Base-by-base conservation (phyloP, 2,888 invertebrate species). In the Zonitis immaculata region DNA sequence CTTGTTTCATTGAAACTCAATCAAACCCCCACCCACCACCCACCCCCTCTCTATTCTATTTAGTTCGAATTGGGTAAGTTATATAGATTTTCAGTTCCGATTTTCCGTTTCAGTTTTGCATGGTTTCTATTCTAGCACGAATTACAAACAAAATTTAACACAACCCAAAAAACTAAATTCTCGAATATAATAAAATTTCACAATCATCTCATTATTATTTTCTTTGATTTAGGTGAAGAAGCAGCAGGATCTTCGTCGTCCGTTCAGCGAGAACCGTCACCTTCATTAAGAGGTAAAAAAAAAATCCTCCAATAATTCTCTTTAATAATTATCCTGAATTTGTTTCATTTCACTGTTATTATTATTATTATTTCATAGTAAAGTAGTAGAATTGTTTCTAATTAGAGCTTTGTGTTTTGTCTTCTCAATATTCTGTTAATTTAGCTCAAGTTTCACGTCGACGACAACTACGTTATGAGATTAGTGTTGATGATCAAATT, bases 401-500 rank as follows among this genome's bases (percentile, higher is more conserved):
- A 39, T 39, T 39, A n/a, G 39, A 39, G 39, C 39, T 18, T 20
- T 39, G 20, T 39, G 1, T 39, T 18, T 39, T 22, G 8, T 45
- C 18, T 18, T 45, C 12, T n/a, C 6, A 16, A 45, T 42, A 47
- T 51, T 62, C 64, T 58, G 68, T 64, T 66, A 61, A 46, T 57
- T 60, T 73, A 76, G 75, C 73, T 49, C 67, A 68, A 66, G 67
- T 68, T 58, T 60, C 67, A 62, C 73, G 72, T 62, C 74, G 77
- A 69, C 75, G 76, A 57, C 76, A 75, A 55, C 75, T 78, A 60
- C 73, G 74, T 59, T 77, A 76, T 71, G 79, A 79, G 69, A 79
- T 79, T 73, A 79, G 79, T 73, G 71, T 79, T 66, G 79, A 79
- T 66, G 79, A 79, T 68, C 78, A 79, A 67, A 77, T 76, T 45